These are phyloP conservation scores for Chymomyza fuscimana DNA, from an alignment of 2,888 invertebrate genomes.

Conservation along the genomic window DNA sequence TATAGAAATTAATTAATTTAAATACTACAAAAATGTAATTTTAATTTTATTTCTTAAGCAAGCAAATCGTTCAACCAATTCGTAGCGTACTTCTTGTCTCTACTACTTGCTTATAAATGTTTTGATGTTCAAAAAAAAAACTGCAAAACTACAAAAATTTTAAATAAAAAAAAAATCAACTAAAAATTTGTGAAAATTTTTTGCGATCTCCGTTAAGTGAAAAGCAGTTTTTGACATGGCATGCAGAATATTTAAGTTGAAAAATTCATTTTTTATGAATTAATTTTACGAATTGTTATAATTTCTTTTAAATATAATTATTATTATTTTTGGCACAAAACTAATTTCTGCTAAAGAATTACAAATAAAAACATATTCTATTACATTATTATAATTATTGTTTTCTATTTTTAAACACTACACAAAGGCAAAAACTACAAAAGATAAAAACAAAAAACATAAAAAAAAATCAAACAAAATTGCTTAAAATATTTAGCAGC, in stretches of 20 bases:
- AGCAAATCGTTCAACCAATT: slow-evolving; percentile 43
- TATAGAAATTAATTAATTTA: slow-evolving; percentile 38
- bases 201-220: slow-evolving; percentile 57
- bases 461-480: slow-evolving; percentile 30
- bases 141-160: slow-evolving; percentile 47
- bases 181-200: slow-evolving; percentile 55
- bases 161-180: slow-evolving; percentile 29
- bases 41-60: slow-evolving; percentile 43
- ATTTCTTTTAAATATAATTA: slow-evolving; percentile 24
- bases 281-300: slow-evolving; percentile 31
- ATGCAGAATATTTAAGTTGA: slow-evolving; percentile 24
- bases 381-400: slow-evolving; percentile 54
- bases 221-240: slow-evolving; percentile 26
- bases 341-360: slow-evolving; percentile 13
- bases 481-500: slow-evolving; percentile 49
- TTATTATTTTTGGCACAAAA: slow-evolving; percentile 15
- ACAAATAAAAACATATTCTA: background rate
- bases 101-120: slow-evolving; percentile 70
- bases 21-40: slow-evolving; percentile 35
- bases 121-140: slow-evolving; percentile 64
- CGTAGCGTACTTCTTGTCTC: background rate
- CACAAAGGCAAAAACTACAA: slow-evolving; percentile 15
- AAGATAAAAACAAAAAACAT: slow-evolving; percentile 29
- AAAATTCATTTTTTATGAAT: slow-evolving; percentile 68
- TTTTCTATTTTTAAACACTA: slow-evolving; percentile 70